phyloP scores from a whole-genome alignment of 2,797 vertebrate genomes.

The Mionectes olivaceus region DNA sequence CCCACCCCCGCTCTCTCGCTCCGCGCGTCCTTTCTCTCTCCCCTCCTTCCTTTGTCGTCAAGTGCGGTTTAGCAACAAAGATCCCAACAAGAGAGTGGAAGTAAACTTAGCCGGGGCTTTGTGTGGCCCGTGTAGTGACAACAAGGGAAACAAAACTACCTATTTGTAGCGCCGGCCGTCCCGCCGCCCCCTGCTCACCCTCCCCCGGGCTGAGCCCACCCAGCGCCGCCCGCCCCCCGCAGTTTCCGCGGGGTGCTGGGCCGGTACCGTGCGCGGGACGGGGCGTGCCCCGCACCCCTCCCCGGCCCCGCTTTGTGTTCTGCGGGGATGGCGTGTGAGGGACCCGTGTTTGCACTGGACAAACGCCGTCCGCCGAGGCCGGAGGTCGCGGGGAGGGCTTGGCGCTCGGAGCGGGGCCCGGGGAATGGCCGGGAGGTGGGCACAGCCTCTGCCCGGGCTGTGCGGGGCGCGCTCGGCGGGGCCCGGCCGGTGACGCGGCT shows the following conservation, averaged over 20 bases:
- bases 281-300: not conserved
- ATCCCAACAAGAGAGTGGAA: slow-evolving; percentile 84
- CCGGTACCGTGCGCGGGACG: not conserved
- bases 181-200: not conserved
- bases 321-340: not conserved
- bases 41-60: slow-evolving; percentile 62
- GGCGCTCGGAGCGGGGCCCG: not conserved
- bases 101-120: slow-evolving; percentile 87
- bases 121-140: slow-evolving; percentile 87
- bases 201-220: not conserved
- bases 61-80: slow-evolving; percentile 83
- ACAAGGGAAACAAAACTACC: slow-evolving; percentile 88
- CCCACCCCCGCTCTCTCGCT: not conserved
- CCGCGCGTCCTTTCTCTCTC: not conserved
- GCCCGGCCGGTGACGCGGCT: not conserved
- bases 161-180: slow-evolving; percentile 85
- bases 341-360: not conserved
- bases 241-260: not conserved
- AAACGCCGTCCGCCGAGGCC: not conserved
- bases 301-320: not conserved
- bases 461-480: not conserved
- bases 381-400: not conserved
- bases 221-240: not conserved
- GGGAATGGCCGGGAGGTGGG: not conserved
- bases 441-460: not conserved